phyloP scores from a whole-genome alignment of 2,797 vertebrate genomes.

The Margarornis squamiger region DNA sequence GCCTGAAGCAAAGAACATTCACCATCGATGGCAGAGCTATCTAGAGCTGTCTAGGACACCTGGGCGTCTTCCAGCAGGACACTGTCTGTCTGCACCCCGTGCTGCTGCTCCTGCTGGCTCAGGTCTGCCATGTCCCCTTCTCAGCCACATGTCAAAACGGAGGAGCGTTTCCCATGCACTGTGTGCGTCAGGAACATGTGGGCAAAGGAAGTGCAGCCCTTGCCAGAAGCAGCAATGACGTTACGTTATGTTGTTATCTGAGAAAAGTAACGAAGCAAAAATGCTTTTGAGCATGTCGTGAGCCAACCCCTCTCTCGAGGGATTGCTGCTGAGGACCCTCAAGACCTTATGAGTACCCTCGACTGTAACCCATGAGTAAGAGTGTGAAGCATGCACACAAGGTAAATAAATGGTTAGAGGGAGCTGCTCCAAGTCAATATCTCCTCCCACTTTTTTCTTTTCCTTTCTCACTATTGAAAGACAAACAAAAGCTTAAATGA shows the following conservation, averaged over 20 bases:
- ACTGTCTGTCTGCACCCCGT: fast-evolving
- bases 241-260: not conserved
- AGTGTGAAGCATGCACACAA: not conserved
- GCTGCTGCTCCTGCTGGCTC: not conserved
- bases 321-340: not conserved
- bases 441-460: not conserved
- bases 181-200: not conserved
- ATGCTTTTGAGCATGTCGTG: not conserved
- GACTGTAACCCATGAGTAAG: not conserved
- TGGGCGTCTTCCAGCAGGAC: fast-evolving
- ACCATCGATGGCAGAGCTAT: fast-evolving
- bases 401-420: constrained; percentile 32
- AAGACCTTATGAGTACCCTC: not conserved
- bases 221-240: constrained; percentile 13
- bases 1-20: not conserved
- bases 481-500: not conserved
- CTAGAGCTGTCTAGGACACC: too few relatives aligned
- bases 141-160: not conserved
- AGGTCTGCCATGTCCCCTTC: not conserved
- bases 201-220: not conserved
- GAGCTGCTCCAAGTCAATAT: not conserved
- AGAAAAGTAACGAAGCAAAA: constrained; percentile 40
- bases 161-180: not conserved
- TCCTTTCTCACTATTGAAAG: not conserved
- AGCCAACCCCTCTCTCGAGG: not conserved